phyloP scores from a whole-genome alignment of 2,888 invertebrate species.

The Mactromeris polynyma region DNA sequence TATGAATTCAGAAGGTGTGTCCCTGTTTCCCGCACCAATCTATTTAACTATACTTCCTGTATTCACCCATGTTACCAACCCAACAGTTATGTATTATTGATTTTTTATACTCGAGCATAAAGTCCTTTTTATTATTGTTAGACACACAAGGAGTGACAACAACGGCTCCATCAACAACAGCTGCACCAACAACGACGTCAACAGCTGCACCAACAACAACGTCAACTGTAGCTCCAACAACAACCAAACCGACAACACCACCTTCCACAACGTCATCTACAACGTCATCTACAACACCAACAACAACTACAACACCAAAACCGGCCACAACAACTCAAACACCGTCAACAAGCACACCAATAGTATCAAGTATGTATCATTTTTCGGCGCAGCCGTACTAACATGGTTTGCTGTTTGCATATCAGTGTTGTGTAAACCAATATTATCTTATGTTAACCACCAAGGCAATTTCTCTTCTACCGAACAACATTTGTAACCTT shows the following conservation, averaged over 20 bases:
- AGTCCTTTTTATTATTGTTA: background rate
- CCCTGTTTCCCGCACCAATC: no score
- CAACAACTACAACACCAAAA: background rate
- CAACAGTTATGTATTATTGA: no score
- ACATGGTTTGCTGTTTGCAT: no score
- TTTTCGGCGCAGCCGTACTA: no score
- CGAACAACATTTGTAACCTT: no score
- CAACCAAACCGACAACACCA: constrained; percentile 23
- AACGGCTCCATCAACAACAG: constrained; percentile 6
- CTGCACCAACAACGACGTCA: constrained; percentile 20
- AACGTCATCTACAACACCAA: constrained; percentile 19
- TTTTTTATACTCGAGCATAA: no score
- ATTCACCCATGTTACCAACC: no score
- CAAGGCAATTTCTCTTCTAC: no score
- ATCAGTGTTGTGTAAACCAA: no score
- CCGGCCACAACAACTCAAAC: background rate
- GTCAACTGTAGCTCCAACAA: background rate
- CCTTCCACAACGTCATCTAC: background rate
- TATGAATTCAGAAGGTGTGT: no score
- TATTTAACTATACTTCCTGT: no score
- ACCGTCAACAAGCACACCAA: background rate
- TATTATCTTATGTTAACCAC: no score
- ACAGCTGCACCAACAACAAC: background rate
- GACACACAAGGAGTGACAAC: constrained; percentile 24
- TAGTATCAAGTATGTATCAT: background rate